These are phyloP conservation scores for Spilogale gracilis DNA, from an alignment of 2,113 vertebrate species.

Conservation along the genomic window DNA sequence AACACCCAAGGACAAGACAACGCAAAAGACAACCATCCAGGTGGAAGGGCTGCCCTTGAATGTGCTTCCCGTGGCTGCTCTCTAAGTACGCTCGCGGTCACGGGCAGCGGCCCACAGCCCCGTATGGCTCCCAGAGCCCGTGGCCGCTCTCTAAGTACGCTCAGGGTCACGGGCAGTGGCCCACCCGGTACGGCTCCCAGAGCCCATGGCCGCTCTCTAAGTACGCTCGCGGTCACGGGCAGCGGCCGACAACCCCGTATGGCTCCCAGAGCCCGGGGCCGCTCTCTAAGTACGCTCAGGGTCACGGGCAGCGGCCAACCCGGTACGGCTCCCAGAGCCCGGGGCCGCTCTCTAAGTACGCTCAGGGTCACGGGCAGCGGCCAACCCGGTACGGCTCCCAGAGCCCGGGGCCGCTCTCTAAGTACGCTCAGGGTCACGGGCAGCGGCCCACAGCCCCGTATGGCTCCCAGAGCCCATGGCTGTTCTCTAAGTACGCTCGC, in stretches of 20 bases:
- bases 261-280: neutral
- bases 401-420: neutral
- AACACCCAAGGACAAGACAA: neutral
- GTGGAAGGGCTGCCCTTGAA: neutral
- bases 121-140: neutral
- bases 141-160: too few relatives aligned
- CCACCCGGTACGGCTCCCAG: too few relatives aligned
- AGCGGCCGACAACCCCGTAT: rapidly evolving
- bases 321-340: neutral
- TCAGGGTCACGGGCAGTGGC: too few relatives aligned
- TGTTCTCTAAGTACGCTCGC: too few relatives aligned
- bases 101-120: rapidly evolving
- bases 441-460: rapidly evolving
- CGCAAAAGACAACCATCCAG: neutral
- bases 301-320: rapidly evolving
- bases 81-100: neutral
- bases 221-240: rapidly evolving
- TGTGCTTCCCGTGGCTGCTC: neutral
- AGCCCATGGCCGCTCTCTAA: neutral
- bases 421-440: rapidly evolving
- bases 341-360: too few relatives aligned
- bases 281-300: too few relatives aligned
- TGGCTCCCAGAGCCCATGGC: neutral
- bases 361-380: too few relatives aligned
- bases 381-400: too few relatives aligned